Base-by-base conservation (phyloP, 1,140 invertebrate species). In the Tetragonula clypearis region DNA sequence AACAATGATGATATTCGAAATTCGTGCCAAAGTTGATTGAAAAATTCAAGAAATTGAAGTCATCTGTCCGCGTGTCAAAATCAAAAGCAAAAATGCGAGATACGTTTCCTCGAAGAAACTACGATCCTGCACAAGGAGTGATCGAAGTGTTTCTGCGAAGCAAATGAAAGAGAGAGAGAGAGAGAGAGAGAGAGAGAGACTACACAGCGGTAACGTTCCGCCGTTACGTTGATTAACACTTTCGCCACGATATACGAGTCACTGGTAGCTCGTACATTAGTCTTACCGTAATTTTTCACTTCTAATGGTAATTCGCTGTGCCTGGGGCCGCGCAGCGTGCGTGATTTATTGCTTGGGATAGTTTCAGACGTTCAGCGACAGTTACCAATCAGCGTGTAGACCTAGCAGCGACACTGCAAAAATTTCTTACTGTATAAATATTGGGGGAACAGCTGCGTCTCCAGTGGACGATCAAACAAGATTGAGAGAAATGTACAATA, bases 201-300 rank as follows among this genome's bases (percentile, higher is more conserved):
- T 17, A 35, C 9, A 35, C 5, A 19, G 26, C 4, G 60, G 49
- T 26, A 75, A 66, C 15, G 74, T 49, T 58, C 30, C 82, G 21
- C 55, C 55, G 75, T 84, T 72, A 71, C 66, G 56, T 84, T 66
- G 55, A 84, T 84, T 72, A 84, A 79, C 82, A 79, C 82, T 83
- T 83, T 82, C 80, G 80, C 80, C 66, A 60, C 80, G 80, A 75
- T 65, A 75, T 76, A 76, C 26, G 72, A 76, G 60, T 30, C 71
- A 15, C 23, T 12, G 30, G 53, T 77, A 3, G 62, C 30, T 83
- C 71, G 56, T 82, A 62, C 26, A 30, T 79, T 71, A 79, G 21
- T 41, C 55, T 49, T 80, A 80, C 49, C 2, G 35, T 49, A 17
- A 78, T 66, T 76, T 35, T 76, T 76, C 74, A 60, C 30, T 74